Evolutionary conservation across 2,888 invertebrate genomes (phyloP).

Genomic region (Spilosoma lubricipeda): DNA sequence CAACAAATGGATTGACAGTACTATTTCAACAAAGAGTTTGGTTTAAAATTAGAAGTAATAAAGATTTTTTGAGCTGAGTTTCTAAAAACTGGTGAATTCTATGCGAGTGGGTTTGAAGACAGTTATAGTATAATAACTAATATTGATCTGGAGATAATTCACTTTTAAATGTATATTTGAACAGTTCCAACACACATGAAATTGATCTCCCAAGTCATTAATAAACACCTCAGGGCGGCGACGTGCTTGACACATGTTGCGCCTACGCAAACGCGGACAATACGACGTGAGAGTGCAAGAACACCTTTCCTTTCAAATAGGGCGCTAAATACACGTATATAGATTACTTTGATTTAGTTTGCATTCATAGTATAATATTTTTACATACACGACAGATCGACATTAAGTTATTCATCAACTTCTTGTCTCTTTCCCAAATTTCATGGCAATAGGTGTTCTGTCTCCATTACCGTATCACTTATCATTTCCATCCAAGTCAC

Average conservation of each 20-base stretch:
- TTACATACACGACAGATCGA: not conserved
- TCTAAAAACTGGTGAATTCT: not conserved
- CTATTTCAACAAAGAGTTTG: no score
- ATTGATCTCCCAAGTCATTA: conserved; percentile 28
- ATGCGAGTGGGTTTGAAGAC: not conserved
- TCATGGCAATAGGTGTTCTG: not conserved
- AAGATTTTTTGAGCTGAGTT: no score
- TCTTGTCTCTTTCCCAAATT: not conserved
- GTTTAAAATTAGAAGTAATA: no score
- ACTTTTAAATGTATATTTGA: not conserved
- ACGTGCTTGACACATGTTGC: conserved; percentile 23
- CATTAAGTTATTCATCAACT: not conserved
- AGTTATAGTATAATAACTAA: not conserved
- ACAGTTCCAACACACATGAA: conserved; percentile 4
- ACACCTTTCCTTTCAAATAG: conserved; percentile 1
- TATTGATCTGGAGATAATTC: not conserved
- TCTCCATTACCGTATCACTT: not conserved
- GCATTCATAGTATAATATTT: not conserved
- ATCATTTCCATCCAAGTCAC: no score
- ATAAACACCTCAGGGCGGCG: conserved; percentile 32
- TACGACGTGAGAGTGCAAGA: conserved; percentile 17
- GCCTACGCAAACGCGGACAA: conserved; percentile 41
- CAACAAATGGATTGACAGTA: no score
- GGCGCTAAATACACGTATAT: not conserved
- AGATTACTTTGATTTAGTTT: not conserved